Evolutionary conservation across 2,113 vertebrate species (phyloP).

Genomic region (Halcyon senegalensis): DNA sequence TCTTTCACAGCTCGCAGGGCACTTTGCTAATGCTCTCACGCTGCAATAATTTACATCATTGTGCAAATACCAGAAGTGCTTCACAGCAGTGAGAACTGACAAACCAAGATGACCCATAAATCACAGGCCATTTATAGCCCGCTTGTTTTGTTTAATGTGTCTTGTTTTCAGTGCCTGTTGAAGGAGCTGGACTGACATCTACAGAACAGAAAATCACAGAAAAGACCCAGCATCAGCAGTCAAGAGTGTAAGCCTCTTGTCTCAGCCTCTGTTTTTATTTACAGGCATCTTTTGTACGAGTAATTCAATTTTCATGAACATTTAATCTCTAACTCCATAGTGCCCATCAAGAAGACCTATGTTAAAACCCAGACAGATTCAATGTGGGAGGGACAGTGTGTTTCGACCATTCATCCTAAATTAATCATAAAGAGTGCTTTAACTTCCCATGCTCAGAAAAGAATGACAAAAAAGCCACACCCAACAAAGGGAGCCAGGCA

Average conservation of each 20-base stretch:
- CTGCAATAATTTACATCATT: background rate
- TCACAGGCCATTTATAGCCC: background rate
- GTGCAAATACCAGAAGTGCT: conserved; percentile 5
- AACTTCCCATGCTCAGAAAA: background rate
- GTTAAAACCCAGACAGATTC: background rate
- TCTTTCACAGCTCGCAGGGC: background rate
- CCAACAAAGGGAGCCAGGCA: conserved; percentile 9
- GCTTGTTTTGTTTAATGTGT: background rate
- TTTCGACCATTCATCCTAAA: background rate
- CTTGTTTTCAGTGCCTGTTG: background rate
- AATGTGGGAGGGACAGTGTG: background rate
- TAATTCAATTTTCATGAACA: background rate
- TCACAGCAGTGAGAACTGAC: background rate
- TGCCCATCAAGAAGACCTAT: background rate
- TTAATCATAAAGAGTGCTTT: background rate
- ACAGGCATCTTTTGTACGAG: background rate
- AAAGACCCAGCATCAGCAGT: background rate
- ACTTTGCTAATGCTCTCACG: background rate
- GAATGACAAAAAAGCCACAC: conserved; percentile 10
- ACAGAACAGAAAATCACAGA: background rate
- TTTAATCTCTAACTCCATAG: background rate
- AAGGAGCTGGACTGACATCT: background rate
- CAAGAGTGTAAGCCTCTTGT: background rate
- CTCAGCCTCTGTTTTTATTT: background rate
- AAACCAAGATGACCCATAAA: background rate